These are phyloP conservation scores for Anthoptus insignis DNA, from an alignment of 2,888 invertebrate genomes.

Conservation along the genomic window DNA sequence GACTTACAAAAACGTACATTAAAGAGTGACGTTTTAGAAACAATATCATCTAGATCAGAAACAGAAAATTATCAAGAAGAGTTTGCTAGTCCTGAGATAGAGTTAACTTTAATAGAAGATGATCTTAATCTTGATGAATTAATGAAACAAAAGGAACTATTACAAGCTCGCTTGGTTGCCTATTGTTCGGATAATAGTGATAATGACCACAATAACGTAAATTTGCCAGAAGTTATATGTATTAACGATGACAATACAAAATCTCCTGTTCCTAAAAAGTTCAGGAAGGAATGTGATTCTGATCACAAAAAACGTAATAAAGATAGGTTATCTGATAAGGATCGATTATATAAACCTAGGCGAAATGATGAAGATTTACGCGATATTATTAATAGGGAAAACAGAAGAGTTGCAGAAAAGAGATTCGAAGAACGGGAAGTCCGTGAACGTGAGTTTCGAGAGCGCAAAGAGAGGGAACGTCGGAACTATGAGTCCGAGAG, in stretches of 20 bases:
- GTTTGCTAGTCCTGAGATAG: slow-evolving; percentile 91
- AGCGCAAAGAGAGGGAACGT: slow-evolving; percentile 72
- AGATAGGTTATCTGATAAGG: slow-evolving; percentile 64
- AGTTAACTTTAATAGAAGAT: slow-evolving; percentile 93
- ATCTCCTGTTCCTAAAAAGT: slow-evolving; percentile 77
- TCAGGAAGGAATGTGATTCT: slow-evolving; percentile 69
- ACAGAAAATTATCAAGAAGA: slow-evolving; percentile 88
- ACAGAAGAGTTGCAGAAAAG: slow-evolving; percentile 65
- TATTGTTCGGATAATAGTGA: slow-evolving; percentile 90
- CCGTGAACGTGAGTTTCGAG: slow-evolving; percentile 70
- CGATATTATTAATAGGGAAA: slow-evolving; percentile 72
- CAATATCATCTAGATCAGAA: slow-evolving; percentile 90
- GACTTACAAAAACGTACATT: slow-evolving; percentile 42
- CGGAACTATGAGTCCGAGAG: slow-evolving; percentile 50
- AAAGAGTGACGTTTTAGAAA: slow-evolving; percentile 80
- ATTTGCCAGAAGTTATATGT: slow-evolving; percentile 73
- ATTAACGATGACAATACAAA: slow-evolving; percentile 63
- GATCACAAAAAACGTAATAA: slow-evolving; percentile 71
- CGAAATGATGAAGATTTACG: slow-evolving; percentile 77
- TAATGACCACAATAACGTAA: slow-evolving; percentile 67
- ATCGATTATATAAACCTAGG: slow-evolving; percentile 58
- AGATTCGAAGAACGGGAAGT: slow-evolving; percentile 70
- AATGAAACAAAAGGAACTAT: slow-evolving; percentile 95
- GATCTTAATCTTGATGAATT: slow-evolving; percentile 96
- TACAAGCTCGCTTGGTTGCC: slow-evolving; percentile 93